Evolutionary conservation across 1,140 invertebrate genomes (phyloP).

Genomic region (Drosophila biarmipes): DNA sequence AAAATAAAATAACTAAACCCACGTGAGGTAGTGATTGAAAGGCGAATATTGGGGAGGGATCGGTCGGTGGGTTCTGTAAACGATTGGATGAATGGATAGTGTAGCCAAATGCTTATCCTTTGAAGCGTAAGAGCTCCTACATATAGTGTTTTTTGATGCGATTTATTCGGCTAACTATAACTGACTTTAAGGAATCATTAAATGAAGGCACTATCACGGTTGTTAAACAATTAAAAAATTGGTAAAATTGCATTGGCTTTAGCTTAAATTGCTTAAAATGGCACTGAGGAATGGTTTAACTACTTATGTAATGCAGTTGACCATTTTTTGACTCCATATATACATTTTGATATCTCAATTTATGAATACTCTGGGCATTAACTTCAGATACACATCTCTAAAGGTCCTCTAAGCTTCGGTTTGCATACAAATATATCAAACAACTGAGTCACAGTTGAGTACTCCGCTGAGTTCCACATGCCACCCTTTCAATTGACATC

Average conservation of each 20-base stretch:
- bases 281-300: no score
- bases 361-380: no score
- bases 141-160: background rate
- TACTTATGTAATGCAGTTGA: no score
- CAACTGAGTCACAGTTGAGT: background rate
- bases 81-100: constrained; percentile 12
- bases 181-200: background rate
- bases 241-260: no score
- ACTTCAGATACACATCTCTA: background rate
- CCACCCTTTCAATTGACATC: constrained; percentile 35
- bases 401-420: background rate
- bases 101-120: background rate
- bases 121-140: background rate
- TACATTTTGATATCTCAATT: no score
- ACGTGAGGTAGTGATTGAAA: constrained; percentile 51
- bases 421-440: background rate
- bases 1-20: constrained; percentile 66
- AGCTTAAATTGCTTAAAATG: no score
- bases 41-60: background rate
- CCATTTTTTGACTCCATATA: no score
- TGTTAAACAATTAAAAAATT: no score
- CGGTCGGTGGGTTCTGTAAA: constrained; percentile 2
- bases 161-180: background rate
- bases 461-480: constrained; percentile 1
- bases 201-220: background rate